Evolutionary conservation across 92 coral and sea anemone genomes (phyloP).

Genomic region (Metridium senile): DNA sequence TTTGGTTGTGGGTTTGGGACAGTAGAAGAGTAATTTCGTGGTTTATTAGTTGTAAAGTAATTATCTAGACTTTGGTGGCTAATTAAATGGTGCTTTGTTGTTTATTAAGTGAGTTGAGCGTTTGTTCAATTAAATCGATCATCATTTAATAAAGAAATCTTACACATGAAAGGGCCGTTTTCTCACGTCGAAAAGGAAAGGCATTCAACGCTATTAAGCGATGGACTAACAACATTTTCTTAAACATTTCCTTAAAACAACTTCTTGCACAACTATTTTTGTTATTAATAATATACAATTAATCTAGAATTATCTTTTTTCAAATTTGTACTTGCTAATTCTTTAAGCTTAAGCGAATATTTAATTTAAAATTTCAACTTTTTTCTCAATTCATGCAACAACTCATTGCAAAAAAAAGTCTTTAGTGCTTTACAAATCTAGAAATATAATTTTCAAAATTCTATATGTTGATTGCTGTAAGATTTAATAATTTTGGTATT

Average conservation of each 20-base stretch:
- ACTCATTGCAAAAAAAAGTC: too few relatives aligned
- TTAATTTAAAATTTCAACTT: too few relatives aligned
- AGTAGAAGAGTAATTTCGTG: conserved; percentile 6
- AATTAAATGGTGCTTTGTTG: conserved; percentile 87
- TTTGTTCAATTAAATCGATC: conserved; percentile 45
- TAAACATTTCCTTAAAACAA: too few relatives aligned
- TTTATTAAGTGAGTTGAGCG: conserved; percentile 62
- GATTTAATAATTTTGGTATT: too few relatives aligned
- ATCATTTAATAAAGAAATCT: conserved; percentile 13
- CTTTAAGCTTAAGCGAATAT: not conserved
- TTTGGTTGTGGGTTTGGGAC: not conserved
- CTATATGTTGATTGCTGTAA: too few relatives aligned
- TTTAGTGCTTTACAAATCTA: too few relatives aligned
- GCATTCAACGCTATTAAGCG: not conserved
- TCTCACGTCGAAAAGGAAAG: not conserved
- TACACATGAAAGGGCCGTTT: conserved; percentile 19
- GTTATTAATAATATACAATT: too few relatives aligned
- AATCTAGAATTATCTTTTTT: too few relatives aligned
- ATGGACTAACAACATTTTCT: not conserved
- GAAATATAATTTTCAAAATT: too few relatives aligned
- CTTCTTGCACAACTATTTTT: too few relatives aligned
- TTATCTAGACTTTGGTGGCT: conserved; percentile 49
- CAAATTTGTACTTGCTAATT: not conserved
- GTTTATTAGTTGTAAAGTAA: conserved; percentile 46
- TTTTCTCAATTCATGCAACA: not conserved